Evolutionary conservation across 2,797 vertebrate species (phyloP).

Genomic region (Sandelia bainsii): DNA sequence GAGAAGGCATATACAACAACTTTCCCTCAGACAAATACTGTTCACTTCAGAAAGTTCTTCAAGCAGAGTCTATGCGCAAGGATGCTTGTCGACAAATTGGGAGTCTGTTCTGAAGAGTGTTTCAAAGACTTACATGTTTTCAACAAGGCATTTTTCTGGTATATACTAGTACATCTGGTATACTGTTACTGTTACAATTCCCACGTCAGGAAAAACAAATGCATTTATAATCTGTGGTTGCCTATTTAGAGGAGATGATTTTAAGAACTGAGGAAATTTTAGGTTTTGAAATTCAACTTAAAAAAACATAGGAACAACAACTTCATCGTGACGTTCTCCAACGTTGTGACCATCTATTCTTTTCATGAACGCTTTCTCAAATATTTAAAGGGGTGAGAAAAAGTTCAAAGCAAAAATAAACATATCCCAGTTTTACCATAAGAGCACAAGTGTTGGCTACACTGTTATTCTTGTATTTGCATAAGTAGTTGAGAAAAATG

Average conservation of each 20-base stretch:
- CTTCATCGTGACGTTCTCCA: not conserved
- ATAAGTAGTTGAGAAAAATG: not conserved
- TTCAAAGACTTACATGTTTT: conserved; percentile 33
- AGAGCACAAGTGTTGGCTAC: not conserved
- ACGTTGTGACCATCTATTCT: conserved; percentile 1
- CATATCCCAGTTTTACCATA: conserved; percentile 1
- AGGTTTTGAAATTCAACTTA: not conserved
- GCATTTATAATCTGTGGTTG: conserved; percentile 2
- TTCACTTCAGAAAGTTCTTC: conserved; percentile 59
- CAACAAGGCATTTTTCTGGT: conserved; percentile 31
- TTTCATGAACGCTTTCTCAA: not conserved
- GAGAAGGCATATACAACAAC: conserved; percentile 62
- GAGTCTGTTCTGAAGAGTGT: conserved; percentile 29
- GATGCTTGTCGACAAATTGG: conserved; percentile 45
- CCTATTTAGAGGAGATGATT: not conserved
- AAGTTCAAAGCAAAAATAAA: not conserved
- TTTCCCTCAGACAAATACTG: conserved; percentile 57
- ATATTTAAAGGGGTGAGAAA: conserved; percentile 1
- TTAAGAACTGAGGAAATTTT: not conserved
- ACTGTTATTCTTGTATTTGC: not conserved
- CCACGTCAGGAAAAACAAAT: conserved; percentile 16
- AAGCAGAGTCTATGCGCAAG: conserved; percentile 37
- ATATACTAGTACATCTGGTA: too few relatives aligned
- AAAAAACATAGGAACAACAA: not conserved
- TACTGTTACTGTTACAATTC: not conserved